Percentiles rank a stretch among this genome's conserved stretches.
Conservation (phyloP, 2,888 invertebrate genomes). For the Saturnia pavonia region DNA sequence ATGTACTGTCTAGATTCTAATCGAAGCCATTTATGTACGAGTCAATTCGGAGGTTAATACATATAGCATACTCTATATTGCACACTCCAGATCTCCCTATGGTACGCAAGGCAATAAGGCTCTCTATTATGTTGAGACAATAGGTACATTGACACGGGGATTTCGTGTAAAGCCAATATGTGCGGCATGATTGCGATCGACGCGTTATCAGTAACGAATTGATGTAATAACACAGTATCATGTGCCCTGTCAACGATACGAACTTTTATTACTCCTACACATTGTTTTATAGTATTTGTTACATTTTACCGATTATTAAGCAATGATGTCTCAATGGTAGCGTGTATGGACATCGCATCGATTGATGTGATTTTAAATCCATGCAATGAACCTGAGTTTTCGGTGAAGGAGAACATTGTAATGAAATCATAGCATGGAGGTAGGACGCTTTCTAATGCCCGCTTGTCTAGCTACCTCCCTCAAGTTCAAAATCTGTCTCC, state of each 20-base stretch:
- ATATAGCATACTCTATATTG: neutral
- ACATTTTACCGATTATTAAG: neutral
- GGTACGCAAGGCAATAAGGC: conserved; percentile 16
- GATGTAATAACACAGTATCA: conserved; percentile 71
- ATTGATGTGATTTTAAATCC: no score
- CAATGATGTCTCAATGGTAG: no score
- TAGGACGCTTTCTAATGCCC: no score
- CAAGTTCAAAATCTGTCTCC: no score
- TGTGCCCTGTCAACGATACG: conserved; percentile 50
- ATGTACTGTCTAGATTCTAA: neutral
- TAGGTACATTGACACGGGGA: conserved; percentile 52
- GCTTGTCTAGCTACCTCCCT: no score
- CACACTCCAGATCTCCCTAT: neutral
- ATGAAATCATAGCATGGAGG: no score
- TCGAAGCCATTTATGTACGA: neutral
- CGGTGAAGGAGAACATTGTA: no score
- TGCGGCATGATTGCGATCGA: conserved; percentile 61
- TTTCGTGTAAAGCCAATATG: conserved; percentile 66
- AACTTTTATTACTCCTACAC: conserved; percentile 27
- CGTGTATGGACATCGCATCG: no score
- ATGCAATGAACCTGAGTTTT: no score
- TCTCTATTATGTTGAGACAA: conserved; percentile 18
- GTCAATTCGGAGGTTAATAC: neutral
- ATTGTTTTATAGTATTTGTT: conserved; percentile 2
- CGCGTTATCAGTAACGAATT: conserved; percentile 70